Percentiles rank a stretch among this genome's conserved stretches.
Evolutionary conservation across 2,797 vertebrate genomes (phyloP).

Genomic region (Spinus olivaceus): DNA sequence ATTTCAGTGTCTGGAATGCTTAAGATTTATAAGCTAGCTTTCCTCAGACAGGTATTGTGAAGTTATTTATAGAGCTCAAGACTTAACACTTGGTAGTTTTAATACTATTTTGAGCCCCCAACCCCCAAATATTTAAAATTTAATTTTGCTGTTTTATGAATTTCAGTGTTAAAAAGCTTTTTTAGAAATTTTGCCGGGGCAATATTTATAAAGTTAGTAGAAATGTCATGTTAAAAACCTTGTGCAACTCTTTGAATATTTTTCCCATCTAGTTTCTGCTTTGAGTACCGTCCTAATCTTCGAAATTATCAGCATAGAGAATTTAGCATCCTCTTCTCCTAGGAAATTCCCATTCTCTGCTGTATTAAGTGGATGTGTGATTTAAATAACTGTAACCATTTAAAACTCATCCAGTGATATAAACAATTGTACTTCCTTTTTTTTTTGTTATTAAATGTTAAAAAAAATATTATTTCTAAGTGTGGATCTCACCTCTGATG

Average conservation of each 20-base stretch:
- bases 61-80: conserved; percentile 10
- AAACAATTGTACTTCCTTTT: not conserved
- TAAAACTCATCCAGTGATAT: not conserved
- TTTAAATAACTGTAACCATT: not conserved
- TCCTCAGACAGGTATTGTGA: conserved; percentile 14
- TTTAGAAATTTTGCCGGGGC: not conserved
- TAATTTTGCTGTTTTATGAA: not conserved
- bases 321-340: not conserved
- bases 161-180: not conserved
- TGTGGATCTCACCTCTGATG: not conserved
- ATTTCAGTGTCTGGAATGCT: conserved; percentile 59
- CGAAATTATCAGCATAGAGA: not conserved
- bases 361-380: not conserved
- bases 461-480: not conserved
- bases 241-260: not conserved
- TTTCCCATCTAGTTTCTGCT: not conserved
- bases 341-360: not conserved
- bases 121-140: not conserved
- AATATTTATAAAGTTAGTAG: not conserved
- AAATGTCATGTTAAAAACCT: not conserved
- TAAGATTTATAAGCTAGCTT: conserved; percentile 47
- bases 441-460: not conserved
- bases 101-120: not conserved
- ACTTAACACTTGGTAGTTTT: conserved; percentile 23
- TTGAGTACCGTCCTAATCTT: not conserved